Base-by-base conservation (phyloP, 2,797 vertebrate species). In the Danio kyathit region DNA sequence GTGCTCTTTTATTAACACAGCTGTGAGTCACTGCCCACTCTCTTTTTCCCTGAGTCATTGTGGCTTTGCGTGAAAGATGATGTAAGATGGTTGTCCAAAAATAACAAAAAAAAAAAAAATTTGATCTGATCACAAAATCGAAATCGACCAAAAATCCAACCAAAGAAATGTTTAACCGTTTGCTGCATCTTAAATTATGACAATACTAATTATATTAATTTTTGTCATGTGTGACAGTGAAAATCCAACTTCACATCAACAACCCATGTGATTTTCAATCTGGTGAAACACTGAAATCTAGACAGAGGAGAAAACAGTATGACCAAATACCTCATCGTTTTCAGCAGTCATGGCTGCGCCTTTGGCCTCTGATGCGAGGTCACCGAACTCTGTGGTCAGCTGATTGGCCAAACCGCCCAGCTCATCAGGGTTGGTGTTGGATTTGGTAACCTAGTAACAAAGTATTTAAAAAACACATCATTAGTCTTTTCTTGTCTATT, bases 341-440 rank as follows among this genome's bases (percentile, higher is more conserved):
- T 99, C 97, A 0, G 97, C 97, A 0, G 97, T 97, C 73, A 99
- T 85, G 0, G 96, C 96, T 10, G 97, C 98, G 0, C 94, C 97
- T 90, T 97, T 98, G 82, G 97, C 97, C 83, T 99, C 93, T 0
- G 91, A 91, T 0, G 98, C 97, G 78, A 99, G 91, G 74, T 97
- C 95, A 77, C 96, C 96, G 1, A 99, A 99, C 86, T 99, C 97
- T 0, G 92, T 97, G 83, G 98, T 99, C 76, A 99, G 93, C 80
- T 99, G 95, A 90, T 96, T 99, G 87, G 98, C 98, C 66, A 99
- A 85, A 44, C 92, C 96, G 78, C 97, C 97, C 10, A 99, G 94
- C 79, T 99, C 98, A 1, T 99, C 97, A 0, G 98, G 97, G 88
- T 96, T 99, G 88, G 94, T 96, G 88, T 96, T 97, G 6, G 97